Base-by-base conservation (phyloP, 2,888 invertebrate genomes). In the Drosophila sordidapex region DNA sequence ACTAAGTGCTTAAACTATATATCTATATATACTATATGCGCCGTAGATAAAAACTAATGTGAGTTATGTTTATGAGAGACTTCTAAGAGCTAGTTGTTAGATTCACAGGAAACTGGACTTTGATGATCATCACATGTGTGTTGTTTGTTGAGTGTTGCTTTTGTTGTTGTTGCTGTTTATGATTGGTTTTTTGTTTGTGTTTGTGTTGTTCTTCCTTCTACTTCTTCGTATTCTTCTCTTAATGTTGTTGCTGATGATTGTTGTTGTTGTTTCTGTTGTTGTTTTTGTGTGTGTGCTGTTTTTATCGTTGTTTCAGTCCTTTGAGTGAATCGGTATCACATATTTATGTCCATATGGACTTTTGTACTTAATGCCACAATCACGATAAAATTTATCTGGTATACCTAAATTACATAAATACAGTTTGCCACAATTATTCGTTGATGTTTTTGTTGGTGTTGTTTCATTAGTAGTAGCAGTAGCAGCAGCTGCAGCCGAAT, bases 401-500 rank as follows among this genome's bases (percentile, higher is more conserved):
- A 98, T 95, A 81, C 96, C 97, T 90, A 98, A 94, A 94, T 98
- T 97, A 92, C 97, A 97, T 79, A 98, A 94, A 94, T 97, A 97
- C 83, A 97, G 94, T 93, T 96, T 96, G 57, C 97, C 96, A 90
- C 95, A 93, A 79, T 91, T 95, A 76, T 93, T 94, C 79, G 70
- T 88, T 89, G 89, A 74, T 71, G 78, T 31, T 60, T 70, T 66
- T 29, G 40, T 61, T 54, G 71, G 46, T 74, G 71, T 31, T 43
- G 68, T 48, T 51, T 66, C 54, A 21, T 70, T 56, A 40, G 65
- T 21, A 65, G 51, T 69, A 33, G n/a, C n/a, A 13, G 63, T 52
- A 21, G 73, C 52, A 40, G 18, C 38, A 10, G 51, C 52, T 29
- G 54, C 63, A 33, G 40, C 31, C 36, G 64, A 64, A 52, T 54